Conservation (phyloP, 2,888 invertebrate species). For the Ichneumon xanthorius region DNA sequence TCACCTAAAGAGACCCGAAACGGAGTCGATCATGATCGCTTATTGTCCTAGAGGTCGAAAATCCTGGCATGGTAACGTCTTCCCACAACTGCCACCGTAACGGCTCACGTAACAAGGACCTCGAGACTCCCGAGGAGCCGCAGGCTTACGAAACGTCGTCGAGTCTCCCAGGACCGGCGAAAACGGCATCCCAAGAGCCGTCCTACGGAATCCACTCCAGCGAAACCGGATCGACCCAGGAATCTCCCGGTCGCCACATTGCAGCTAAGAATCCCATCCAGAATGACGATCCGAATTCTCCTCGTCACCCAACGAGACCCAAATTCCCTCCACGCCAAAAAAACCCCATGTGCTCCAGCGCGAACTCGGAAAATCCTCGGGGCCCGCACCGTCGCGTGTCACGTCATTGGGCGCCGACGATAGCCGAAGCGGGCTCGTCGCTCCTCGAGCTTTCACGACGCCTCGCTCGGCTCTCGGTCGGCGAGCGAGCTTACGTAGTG, state of each 20-base stretch:
- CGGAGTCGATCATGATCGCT: background rate
- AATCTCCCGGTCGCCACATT: background rate
- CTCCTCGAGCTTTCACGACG: slow-evolving; percentile 66
- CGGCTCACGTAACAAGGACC: slow-evolving; percentile 31
- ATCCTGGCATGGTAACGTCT: slow-evolving; percentile 18
- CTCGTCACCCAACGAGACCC: no score
- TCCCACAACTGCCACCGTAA: slow-evolving; percentile 8
- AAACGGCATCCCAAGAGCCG: slow-evolving; percentile 5
- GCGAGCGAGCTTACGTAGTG: slow-evolving; percentile 34
- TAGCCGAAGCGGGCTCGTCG: slow-evolving; percentile 64
- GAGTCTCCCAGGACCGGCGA: slow-evolving; percentile 27
- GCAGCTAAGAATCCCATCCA: background rate
- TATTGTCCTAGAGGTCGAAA: background rate
- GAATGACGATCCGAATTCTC: background rate
- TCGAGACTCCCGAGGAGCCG: background rate
- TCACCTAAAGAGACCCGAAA: background rate
- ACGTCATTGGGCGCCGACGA: slow-evolving; percentile 67
- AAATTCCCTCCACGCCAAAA: background rate
- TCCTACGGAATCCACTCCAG: background rate
- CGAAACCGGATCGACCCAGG: background rate
- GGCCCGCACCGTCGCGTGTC: slow-evolving; percentile 62
- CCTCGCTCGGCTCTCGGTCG: slow-evolving; percentile 47
- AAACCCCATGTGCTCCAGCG: slow-evolving; percentile 15
- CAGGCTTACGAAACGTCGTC: slow-evolving; percentile 31
- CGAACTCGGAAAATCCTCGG: background rate